Conservation (phyloP, 2,113 vertebrate species). For the Odocoileus virginianus region DNA sequence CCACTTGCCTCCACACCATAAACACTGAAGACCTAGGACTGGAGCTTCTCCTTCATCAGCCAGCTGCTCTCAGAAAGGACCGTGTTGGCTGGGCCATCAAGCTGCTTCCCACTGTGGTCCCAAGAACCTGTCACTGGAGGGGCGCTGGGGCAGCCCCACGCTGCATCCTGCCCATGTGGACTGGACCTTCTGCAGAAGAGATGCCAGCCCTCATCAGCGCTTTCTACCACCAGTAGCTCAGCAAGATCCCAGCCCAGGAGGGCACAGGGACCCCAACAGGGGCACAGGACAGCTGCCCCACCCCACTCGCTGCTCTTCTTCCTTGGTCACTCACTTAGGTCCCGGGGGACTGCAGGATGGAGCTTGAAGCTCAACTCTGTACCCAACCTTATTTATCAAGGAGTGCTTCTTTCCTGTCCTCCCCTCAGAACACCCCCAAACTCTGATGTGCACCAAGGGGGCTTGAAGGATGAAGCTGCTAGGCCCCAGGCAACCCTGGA, state of each 20-base stretch:
- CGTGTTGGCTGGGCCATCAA: neutral
- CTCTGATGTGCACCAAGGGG: accelerated
- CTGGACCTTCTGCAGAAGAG: neutral
- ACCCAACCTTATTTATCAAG: neutral
- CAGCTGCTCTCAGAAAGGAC: neutral
- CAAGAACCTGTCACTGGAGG: neutral
- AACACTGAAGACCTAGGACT: neutral
- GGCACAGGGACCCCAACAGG: neutral
- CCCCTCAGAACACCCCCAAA: neutral
- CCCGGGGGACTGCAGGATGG: neutral
- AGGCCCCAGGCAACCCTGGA: neutral
- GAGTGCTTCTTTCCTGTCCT: neutral
- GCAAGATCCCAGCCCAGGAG: neutral
- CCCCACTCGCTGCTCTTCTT: too few species aligned
- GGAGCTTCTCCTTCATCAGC: neutral
- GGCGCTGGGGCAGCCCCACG: neutral
- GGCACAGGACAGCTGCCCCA: neutral
- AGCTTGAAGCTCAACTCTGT: neutral
- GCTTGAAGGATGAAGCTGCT: neutral
- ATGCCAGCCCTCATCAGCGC: neutral
- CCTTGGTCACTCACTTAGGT: accelerated
- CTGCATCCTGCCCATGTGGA: accelerated
- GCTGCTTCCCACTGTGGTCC: neutral
- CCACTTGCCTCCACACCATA: neutral
- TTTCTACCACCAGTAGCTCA: neutral